Percentiles rank a stretch among this genome's conserved stretches.
Conservation (phyloP, 2,888 invertebrate genomes). For the Crossocerus cetratus region DNA sequence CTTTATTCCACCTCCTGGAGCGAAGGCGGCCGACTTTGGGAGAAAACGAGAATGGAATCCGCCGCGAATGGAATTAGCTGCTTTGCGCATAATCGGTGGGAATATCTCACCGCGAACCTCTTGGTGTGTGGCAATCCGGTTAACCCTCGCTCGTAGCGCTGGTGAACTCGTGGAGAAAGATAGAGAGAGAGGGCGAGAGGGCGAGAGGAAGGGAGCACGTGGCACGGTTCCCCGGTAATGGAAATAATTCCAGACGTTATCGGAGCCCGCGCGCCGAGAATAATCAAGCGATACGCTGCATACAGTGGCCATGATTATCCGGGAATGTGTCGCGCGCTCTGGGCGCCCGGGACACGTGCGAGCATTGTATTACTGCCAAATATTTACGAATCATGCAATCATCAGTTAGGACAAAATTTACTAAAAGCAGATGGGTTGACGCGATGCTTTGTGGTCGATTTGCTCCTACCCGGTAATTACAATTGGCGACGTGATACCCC, state of each 20-base stretch:
- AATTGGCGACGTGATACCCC: neutral
- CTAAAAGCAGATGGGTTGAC: slow-evolving; percentile 40
- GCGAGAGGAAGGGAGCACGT: no score
- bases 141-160: no score
- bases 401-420: slow-evolving; percentile 44
- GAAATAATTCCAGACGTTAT: slow-evolving; percentile 50
- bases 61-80: no score
- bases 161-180: no score
- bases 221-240: slow-evolving; percentile 8
- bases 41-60: no score
- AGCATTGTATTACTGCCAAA: slow-evolving; percentile 50
- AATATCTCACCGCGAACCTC: no score
- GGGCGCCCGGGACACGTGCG: slow-evolving; percentile 8
- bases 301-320: slow-evolving; percentile 54
- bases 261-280: slow-evolving; percentile 51
- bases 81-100: no score
- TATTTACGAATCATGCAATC: slow-evolving; percentile 56
- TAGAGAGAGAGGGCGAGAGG: no score
- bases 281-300: slow-evolving; percentile 57
- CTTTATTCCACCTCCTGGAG: no score
- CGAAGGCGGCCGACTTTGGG: no score
- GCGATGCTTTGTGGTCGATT: slow-evolving; percentile 36
- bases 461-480: slow-evolving; percentile 35
- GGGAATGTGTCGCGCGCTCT: slow-evolving; percentile 19
- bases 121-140: no score